Conservation (phyloP, 2,888 invertebrate genomes). For the Caradrina clavipalpis region DNA sequence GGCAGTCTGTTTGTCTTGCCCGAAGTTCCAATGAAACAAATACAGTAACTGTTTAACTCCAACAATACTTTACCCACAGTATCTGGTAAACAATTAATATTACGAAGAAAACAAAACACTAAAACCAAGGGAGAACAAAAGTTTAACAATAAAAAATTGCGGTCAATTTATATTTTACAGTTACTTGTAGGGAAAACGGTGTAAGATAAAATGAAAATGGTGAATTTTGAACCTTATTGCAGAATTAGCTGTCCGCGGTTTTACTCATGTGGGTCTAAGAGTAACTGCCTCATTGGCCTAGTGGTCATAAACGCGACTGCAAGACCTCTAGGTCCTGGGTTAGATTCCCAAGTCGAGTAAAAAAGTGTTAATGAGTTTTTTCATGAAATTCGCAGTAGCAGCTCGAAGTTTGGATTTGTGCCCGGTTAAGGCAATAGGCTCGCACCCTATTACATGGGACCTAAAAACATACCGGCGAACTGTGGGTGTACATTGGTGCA, state of each 20-base stretch:
- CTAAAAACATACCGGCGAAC: no score
- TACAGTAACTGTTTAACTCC: slow-evolving; percentile 49
- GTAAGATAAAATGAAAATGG: not conserved
- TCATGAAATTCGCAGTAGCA: no score
- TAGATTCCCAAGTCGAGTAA: no score
- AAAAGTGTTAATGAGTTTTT: no score
- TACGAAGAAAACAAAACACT: slow-evolving; percentile 63
- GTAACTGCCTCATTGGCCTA: not conserved
- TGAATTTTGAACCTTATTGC: not conserved
- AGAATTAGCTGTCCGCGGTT: no score
- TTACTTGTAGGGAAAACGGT: not conserved
- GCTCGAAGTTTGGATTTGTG: no score
- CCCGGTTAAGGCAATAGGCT: no score
- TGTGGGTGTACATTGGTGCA: no score
- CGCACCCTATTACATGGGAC: no score
- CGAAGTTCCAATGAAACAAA: slow-evolving; percentile 47
- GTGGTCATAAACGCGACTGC: no score
- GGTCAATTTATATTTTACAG: slow-evolving; percentile 28
- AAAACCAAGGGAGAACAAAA: slow-evolving; percentile 49
- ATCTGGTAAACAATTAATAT: slow-evolving; percentile 60
- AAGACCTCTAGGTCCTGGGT: no score
- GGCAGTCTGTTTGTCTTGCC: slow-evolving; percentile 42
- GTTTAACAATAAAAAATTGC: slow-evolving; percentile 44
- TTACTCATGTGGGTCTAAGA: no score
- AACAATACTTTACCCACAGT: slow-evolving; percentile 52